These are phyloP conservation scores for Eupithecia insigniata DNA, from an alignment of 2,888 invertebrate species.

Conservation along the genomic window DNA sequence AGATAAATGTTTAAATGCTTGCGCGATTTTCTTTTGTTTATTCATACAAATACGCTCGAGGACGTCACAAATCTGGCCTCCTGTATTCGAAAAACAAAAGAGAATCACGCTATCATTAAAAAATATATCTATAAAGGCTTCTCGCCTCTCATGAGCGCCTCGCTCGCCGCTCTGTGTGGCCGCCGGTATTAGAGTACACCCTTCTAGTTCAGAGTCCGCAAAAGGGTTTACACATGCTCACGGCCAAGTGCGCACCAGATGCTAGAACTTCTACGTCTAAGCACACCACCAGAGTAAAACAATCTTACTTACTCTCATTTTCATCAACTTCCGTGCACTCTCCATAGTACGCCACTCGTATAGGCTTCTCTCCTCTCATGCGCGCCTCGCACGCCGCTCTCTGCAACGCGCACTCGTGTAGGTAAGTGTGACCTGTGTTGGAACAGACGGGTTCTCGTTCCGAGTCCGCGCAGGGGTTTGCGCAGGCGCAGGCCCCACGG, in stretches of 20 bases:
- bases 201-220: conserved; percentile 86
- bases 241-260: neutral
- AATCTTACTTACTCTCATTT: conserved; percentile 66
- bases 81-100: too few relatives aligned
- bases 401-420: conserved; percentile 92
- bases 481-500: conserved; percentile 93
- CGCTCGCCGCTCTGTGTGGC: conserved; percentile 90
- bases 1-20: too few relatives aligned
- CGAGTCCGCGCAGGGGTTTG: conserved; percentile 88
- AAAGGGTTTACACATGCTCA: too few relatives aligned
- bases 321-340: conserved; percentile 89
- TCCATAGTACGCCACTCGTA: conserved; percentile 88
- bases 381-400: conserved; percentile 88
- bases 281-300: neutral
- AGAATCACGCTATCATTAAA: too few relatives aligned
- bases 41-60: too few relatives aligned
- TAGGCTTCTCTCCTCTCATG: conserved; percentile 85
- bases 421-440: conserved; percentile 89
- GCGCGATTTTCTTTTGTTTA: too few relatives aligned
- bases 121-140: too few relatives aligned
- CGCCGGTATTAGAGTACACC: conserved; percentile 92
- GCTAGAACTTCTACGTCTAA: neutral
- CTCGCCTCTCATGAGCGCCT: conserved; percentile 86
- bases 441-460: conserved; percentile 91
- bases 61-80: too few relatives aligned